A percentile compares a stretch with the other conserved stretches of the same genome.
Evolutionary conservation across 2,113 vertebrate genomes (phyloP).

Genomic region (Aegypius monachus): DNA sequence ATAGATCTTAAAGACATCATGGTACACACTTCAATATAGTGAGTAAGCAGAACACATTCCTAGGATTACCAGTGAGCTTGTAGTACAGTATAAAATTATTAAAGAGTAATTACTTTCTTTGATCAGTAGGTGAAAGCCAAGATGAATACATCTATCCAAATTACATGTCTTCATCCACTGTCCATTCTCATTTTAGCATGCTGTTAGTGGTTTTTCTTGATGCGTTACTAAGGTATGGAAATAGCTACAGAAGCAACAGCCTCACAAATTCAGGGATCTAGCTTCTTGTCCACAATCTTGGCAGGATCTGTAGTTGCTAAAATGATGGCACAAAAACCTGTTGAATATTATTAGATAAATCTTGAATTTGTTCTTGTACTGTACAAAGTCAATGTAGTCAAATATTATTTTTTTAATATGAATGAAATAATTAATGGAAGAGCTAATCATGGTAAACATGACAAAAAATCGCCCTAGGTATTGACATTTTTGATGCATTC

Average conservation of each 20-base stretch:
- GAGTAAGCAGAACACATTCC: neutral
- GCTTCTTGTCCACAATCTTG: neutral
- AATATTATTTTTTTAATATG: neutral
- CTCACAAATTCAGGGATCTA: neutral
- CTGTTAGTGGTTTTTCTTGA: neutral
- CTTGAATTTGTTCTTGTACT: neutral
- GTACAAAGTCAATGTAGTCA: neutral
- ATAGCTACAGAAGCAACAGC: neutral
- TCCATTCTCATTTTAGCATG: neutral
- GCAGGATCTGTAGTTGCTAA: neutral
- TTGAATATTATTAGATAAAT: neutral
- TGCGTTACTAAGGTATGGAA: neutral
- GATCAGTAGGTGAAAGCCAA: neutral
- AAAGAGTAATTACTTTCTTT: neutral
- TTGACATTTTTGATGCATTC: neutral
- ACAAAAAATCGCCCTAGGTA: neutral
- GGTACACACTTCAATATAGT: neutral
- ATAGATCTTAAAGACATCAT: neutral
- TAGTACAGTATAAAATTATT: neutral
- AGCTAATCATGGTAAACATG: neutral
- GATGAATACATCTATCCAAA: neutral
- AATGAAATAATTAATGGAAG: neutral
- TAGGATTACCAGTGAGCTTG: neutral
- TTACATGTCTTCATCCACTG: neutral
- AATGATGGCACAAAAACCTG: neutral